These are phyloP conservation scores for Caenorhabditis sp. DNA, from an alignment of 2,888 invertebrate species.

Conservation along the genomic window DNA sequence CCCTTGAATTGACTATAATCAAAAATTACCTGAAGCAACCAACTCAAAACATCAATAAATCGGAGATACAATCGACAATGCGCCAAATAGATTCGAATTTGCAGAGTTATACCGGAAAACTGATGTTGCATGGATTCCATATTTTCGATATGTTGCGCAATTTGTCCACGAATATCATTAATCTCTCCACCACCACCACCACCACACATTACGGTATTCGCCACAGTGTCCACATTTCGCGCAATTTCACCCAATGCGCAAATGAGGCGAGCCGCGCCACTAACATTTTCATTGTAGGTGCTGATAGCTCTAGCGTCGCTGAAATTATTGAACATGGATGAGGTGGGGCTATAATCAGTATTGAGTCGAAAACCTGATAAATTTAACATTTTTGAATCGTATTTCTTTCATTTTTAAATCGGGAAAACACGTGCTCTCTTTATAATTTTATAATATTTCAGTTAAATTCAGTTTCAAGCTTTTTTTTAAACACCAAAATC, in stretches of 20 bases:
- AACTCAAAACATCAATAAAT: conserved; percentile 21
- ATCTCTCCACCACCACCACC: conserved; percentile 26
- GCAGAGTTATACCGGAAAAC: conserved; percentile 18
- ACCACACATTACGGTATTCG: conserved; percentile 30
- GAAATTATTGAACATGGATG: too few relatives aligned
- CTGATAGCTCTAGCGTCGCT: conserved; percentile 47
- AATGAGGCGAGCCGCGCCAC: conserved; percentile 52
- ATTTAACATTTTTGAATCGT: too few relatives aligned
- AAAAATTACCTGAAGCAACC: conserved; percentile 16
- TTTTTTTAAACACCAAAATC: too few relatives aligned
- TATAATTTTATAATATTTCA: too few relatives aligned
- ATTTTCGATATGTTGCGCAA: conserved; percentile 11
- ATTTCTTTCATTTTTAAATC: too few relatives aligned
- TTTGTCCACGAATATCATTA: conserved; percentile 15
- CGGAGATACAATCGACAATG: conserved; percentile 23
- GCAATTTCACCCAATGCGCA: conserved; percentile 34
- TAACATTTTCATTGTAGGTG: conserved; percentile 43
- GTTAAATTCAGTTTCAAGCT: too few relatives aligned
- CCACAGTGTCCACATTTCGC: conserved; percentile 23
- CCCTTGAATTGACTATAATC: too few relatives aligned
- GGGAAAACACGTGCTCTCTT: too few relatives aligned
- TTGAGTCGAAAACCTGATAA: too few relatives aligned
- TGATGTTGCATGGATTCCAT: conserved; percentile 28
- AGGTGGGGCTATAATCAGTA: too few relatives aligned
- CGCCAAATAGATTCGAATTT: conserved; percentile 18